Evolutionary conservation across 2,888 invertebrate species (phyloP), one percentile per base, ranked within the genome.

Genomic region (Rambutsinella grinnellia): DNA sequence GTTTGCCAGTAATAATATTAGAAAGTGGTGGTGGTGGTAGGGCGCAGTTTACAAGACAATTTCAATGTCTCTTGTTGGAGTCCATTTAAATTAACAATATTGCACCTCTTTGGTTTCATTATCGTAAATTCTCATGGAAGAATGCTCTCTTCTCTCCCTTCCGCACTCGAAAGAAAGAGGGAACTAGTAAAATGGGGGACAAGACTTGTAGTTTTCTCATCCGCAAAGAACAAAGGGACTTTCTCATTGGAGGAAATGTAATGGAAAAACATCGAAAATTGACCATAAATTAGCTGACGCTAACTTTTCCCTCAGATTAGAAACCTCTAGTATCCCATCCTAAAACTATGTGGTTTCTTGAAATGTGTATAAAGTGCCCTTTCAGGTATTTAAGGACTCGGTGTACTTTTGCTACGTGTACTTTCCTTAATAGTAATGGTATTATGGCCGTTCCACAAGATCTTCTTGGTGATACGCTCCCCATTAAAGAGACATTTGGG

Each of bases 51-150:
- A 74, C 67, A 74, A 54, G 67, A 67, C 49, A 74, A 53, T 74
- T 74, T 54, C 74, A 62, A 67, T 74, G 74, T 74, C 74, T 74
- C 67, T 56, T 62, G 74, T 46, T 56, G 56, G 74, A 78, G 74
- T 78, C 78, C 69, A 78, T 78, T 78, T 78, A 78, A 78, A 78
- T 78, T 78, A 78, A 78, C 78, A 75, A 75, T 78, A 78, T 78
- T 74, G 70, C 78, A 69, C 75, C 66, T 65, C 61, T 66, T 61
- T 78, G 70, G 65, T 78, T 70, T 78, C 78, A 70, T 78, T 78
- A 78, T 75, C 74, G 78, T 78, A 78, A 78, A 78, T 78, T 67
- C 70, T 75, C 75, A 75, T 78, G 66, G 62, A 69, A 66, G 62
- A 62, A 58, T 70, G 53, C 58, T 51, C 60, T 53, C 13, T 36